Percentiles rank a stretch among this genome's conserved stretches.
Evolutionary conservation across 1,140 invertebrate genomes (phyloP).

Genomic region (Drosophila lowei): DNA sequence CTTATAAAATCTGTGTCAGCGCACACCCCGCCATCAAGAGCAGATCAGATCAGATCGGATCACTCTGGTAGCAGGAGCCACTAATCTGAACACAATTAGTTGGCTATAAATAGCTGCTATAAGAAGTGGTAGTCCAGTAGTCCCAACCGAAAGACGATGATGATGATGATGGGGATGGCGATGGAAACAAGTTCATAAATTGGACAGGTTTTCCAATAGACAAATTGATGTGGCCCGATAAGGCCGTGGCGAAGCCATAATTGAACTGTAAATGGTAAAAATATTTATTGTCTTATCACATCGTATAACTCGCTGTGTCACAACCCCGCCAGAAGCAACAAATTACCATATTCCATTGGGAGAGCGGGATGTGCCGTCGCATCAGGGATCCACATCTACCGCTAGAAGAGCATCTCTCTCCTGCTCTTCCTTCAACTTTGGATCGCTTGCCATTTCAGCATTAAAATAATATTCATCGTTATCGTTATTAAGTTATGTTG

Average conservation of each 20-base stretch:
- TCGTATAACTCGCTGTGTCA: slow-evolving; percentile 77
- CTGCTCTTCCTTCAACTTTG: slow-evolving; percentile 5
- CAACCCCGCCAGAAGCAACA: slow-evolving; percentile 53
- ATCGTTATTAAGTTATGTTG: slow-evolving; percentile 81
- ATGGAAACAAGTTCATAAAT: slow-evolving; percentile 29
- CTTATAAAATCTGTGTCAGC: slow-evolving; percentile 23
- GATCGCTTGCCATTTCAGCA: slow-evolving; percentile 67
- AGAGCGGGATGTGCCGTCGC: background rate
- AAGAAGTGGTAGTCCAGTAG: too few species aligned
- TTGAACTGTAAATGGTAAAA: slow-evolving; percentile 73
- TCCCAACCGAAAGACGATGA: background rate
- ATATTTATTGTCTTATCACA: slow-evolving; percentile 81
- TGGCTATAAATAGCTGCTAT: slow-evolving; percentile 3
- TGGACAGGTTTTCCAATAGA: slow-evolving; percentile 28
- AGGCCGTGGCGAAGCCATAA: slow-evolving; percentile 53
- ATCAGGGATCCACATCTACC: slow-evolving; percentile 21
- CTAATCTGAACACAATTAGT: slow-evolving; percentile 23
- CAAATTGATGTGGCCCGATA: slow-evolving; percentile 60
- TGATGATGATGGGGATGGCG: slow-evolving; percentile 6
- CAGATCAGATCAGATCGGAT: slow-evolving; percentile 5
- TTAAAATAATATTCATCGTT: slow-evolving; percentile 82
- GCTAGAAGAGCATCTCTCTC: slow-evolving; percentile 31
- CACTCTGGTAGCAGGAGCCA: background rate
- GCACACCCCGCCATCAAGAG: slow-evolving; percentile 7
- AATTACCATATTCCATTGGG: slow-evolving; percentile 31